A percentile compares a stretch with the other conserved stretches of the same genome.
These are phyloP conservation scores for Eubasilissa splendida DNA, from an alignment of 2,888 invertebrate species.

Conservation along the genomic window DNA sequence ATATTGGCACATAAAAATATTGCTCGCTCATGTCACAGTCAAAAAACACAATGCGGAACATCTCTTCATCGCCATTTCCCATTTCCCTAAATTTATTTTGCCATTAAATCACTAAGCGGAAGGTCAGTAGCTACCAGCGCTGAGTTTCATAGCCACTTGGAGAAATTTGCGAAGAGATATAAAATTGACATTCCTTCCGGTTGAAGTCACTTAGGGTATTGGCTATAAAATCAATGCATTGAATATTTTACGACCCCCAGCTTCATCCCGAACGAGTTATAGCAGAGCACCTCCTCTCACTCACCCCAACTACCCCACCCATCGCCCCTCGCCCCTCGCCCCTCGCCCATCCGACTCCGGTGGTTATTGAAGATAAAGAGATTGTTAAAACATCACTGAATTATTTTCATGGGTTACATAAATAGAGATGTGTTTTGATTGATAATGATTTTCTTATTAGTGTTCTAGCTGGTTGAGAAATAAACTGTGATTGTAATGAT, in stretches of 20 bases:
- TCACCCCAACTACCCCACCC: neutral
- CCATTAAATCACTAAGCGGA: constrained; percentile 13
- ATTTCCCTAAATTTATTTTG: constrained; percentile 15
- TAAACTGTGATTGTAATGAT: too few relatives aligned
- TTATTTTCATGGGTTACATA: neutral
- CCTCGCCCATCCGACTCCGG: too few relatives aligned
- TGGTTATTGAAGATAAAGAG: neutral
- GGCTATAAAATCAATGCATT: constrained; percentile 54
- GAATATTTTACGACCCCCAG: constrained; percentile 52
- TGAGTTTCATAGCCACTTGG: constrained; percentile 32
- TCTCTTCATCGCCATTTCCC: neutral
- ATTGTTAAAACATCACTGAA: neutral
- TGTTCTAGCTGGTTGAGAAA: too few relatives aligned
- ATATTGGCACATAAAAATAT: too few relatives aligned
- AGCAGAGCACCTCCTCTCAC: neutral
- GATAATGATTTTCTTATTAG: too few relatives aligned
- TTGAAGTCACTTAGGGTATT: constrained; percentile 51
- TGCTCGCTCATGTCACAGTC: constrained; percentile 2
- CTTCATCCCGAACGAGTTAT: constrained; percentile 21
- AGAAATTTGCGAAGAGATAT: constrained; percentile 43
- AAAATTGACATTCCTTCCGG: constrained; percentile 47
- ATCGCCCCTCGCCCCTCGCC: too few relatives aligned
- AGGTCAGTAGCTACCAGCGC: constrained; percentile 8
- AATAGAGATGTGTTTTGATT: neutral
- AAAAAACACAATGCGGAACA: constrained; percentile 7